Percentiles rank a stretch among this genome's conserved stretches.
Evolutionary conservation across 2,113 vertebrate genomes (phyloP).

Genomic region (Engraulis encrasicolus): DNA sequence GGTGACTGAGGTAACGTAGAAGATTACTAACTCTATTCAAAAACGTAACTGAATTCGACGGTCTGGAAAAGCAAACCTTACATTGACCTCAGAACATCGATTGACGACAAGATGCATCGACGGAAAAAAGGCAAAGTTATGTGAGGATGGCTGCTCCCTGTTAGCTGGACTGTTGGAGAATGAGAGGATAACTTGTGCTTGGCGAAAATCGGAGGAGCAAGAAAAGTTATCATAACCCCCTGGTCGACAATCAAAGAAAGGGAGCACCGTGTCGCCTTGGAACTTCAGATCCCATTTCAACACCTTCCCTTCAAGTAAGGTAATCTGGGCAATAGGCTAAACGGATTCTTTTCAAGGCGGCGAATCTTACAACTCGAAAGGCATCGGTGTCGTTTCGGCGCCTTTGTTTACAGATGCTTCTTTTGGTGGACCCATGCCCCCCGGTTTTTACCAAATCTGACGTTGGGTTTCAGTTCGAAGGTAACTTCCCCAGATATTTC

Average conservation of each 20-base stretch:
- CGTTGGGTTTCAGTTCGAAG: neutral
- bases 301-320: neutral
- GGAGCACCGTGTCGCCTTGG: constrained; percentile 22
- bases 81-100: constrained; percentile 1
- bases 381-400: neutral
- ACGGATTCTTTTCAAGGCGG: neutral
- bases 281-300: constrained; percentile 21
- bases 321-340: constrained; percentile 19
- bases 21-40: constrained; percentile 55
- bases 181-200: neutral
- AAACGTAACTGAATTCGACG: constrained; percentile 45
- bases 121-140: constrained; percentile 6
- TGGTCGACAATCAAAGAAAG: constrained; percentile 29
- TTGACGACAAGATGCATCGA: constrained; percentile 18
- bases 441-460: neutral
- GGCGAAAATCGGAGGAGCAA: neutral
- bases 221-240: constrained; percentile 35
- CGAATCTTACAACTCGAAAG: constrained; percentile 20
- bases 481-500: neutral
- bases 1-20: constrained; percentile 65
- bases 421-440: neutral
- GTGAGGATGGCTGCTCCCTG: neutral
- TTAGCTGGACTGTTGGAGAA: neutral
- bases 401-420: constrained; percentile 22
- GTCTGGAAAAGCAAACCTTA: constrained; percentile 40